Conservation (phyloP, 2,888 invertebrate species). For the Agonopterix heracliana region DNA sequence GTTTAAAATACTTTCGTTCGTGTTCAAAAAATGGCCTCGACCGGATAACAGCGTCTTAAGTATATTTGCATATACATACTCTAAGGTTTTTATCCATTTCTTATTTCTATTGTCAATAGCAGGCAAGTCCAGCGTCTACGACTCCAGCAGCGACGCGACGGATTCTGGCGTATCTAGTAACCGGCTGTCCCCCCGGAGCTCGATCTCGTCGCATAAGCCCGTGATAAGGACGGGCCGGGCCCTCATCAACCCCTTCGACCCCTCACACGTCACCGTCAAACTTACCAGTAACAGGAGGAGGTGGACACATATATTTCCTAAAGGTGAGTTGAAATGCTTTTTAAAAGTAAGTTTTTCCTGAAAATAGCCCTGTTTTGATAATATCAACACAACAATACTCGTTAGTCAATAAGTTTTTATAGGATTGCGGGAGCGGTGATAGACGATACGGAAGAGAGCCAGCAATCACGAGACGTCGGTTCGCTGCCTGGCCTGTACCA, state of each 20-base stretch:
- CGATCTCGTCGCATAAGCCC: slow-evolving; percentile 63
- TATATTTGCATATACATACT: too few relatives aligned
- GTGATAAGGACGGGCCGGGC: slow-evolving; percentile 86
- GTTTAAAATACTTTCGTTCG: too few relatives aligned
- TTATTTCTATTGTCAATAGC: slow-evolving; percentile 10
- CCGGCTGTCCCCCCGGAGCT: slow-evolving; percentile 56
- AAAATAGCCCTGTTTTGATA: too few relatives aligned
- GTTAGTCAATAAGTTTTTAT: too few relatives aligned
- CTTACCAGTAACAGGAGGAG: slow-evolving; percentile 94
- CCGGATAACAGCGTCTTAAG: too few relatives aligned
- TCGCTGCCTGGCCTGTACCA: too few relatives aligned
- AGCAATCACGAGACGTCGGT: too few relatives aligned
- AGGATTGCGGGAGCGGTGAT: too few relatives aligned
- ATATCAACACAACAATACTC: too few relatives aligned
- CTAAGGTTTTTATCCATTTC: too few relatives aligned
- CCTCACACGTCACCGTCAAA: slow-evolving; percentile 97
- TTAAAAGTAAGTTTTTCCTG: not conserved
- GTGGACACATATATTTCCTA: slow-evolving; percentile 99
- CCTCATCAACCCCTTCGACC: slow-evolving; percentile 98
- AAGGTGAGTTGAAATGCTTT: slow-evolving; percentile 67
- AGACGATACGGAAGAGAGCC: too few relatives aligned
- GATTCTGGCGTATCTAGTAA: slow-evolving; percentile 48
- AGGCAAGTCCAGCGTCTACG: slow-evolving; percentile 46
- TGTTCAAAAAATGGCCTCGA: too few relatives aligned
- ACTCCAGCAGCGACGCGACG: slow-evolving; percentile 48